phyloP scores from a whole-genome alignment of 2,113 vertebrate species.

The Pollachius pollachius region DNA sequence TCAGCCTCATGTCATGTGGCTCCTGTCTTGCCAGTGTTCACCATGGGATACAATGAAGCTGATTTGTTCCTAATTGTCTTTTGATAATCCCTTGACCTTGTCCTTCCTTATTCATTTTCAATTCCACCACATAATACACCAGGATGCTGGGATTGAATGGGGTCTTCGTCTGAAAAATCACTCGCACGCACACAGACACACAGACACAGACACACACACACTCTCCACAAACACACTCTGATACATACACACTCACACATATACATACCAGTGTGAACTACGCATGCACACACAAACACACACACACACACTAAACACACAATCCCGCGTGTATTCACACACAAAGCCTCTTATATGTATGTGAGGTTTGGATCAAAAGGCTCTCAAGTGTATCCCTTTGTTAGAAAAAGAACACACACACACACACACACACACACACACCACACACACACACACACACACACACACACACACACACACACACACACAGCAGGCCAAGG shows the following conservation, averaged over 20 bases:
- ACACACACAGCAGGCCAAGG: neutral
- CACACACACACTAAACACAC: no score
- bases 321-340: no score
- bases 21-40: no score
- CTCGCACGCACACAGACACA: constrained; percentile 7
- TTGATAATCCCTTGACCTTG: neutral
- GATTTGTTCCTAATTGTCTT: neutral
- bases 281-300: no score
- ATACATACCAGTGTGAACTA: no score
- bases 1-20: no score
- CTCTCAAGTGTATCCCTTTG: constrained; percentile 53
- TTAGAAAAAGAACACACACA: constrained; percentile 29
- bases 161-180: neutral
- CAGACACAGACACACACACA: neutral
- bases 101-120: neutral
- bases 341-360: constrained; percentile 12
- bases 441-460: neutral
- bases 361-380: constrained; percentile 56
- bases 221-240: neutral
- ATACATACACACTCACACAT: no score
- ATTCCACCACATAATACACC: neutral
- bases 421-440: neutral
- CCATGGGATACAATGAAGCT: no score
- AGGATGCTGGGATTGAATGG: neutral
- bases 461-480: constrained; percentile 20